phyloP scores from a whole-genome alignment of 1,140 invertebrate species.

The Leptestheria dahalacensis region DNA sequence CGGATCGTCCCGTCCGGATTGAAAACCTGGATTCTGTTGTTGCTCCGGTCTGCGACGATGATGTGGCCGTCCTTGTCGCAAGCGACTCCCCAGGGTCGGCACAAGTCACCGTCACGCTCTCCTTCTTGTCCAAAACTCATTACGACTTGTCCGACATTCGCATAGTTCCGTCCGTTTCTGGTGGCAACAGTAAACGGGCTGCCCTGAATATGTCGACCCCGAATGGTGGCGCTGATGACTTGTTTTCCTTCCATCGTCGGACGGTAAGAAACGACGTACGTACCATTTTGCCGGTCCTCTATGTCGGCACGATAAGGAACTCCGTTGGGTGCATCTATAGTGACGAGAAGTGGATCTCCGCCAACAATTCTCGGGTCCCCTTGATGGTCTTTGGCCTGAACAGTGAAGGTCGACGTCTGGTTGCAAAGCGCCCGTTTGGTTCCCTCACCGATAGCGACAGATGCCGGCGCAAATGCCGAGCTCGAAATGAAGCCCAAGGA shows the following conservation, averaged over 20 bases:
- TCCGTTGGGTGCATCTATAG: slow-evolving; percentile 42
- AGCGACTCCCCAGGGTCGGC: slow-evolving; percentile 82
- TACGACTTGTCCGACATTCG: slow-evolving; percentile 33
- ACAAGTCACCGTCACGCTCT: slow-evolving; percentile 54
- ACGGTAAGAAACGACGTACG: slow-evolving; percentile 34
- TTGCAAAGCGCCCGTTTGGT: slow-evolving; percentile 31
- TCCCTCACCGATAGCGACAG: slow-evolving; percentile 34
- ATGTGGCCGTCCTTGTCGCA: slow-evolving; percentile 65
- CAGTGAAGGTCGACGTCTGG: slow-evolving; percentile 29
- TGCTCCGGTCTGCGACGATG: slow-evolving; percentile 76
- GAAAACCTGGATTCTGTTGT: slow-evolving; percentile 76
- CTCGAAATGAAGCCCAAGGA: slow-evolving; percentile 35
- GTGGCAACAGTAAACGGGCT: slow-evolving; percentile 44
- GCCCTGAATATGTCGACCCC: slow-evolving; percentile 43
- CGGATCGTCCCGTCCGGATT: slow-evolving; percentile 55
- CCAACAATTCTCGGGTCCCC: slow-evolving; percentile 39
- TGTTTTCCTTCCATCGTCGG: slow-evolving; percentile 35
- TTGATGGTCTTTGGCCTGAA: slow-evolving; percentile 35
- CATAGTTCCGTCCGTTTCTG: slow-evolving; percentile 32
- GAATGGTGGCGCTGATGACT: slow-evolving; percentile 30
- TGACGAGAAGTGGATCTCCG: slow-evolving; percentile 44
- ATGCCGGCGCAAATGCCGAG: slow-evolving; percentile 42
- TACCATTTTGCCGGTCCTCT: slow-evolving; percentile 32
- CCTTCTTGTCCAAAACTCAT: slow-evolving; percentile 56
- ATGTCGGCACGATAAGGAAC: slow-evolving; percentile 29